These are phyloP conservation scores for Montipora capricornis DNA, from an alignment of 64 coral and sea anemone species.

Conservation along the genomic window DNA sequence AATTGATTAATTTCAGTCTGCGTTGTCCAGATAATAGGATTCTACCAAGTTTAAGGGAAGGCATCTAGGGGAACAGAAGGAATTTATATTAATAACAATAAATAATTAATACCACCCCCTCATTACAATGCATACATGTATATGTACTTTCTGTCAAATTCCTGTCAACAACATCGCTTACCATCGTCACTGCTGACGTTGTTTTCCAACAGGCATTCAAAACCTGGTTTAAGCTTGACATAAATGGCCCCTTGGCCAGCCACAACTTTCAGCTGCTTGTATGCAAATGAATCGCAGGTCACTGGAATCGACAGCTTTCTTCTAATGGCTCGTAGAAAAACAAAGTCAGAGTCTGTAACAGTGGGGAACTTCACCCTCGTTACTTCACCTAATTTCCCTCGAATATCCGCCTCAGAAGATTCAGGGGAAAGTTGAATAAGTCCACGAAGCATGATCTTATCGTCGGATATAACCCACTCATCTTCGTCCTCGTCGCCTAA, in stretches of 20 bases:
- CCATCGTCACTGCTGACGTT: constrained; percentile 1
- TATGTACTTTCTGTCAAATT: neutral
- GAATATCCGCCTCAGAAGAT: constrained; percentile 1
- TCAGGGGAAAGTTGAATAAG: constrained; percentile 38
- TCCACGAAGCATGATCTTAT: neutral
- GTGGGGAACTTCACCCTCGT: constrained; percentile 51
- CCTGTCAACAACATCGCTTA: neutral
- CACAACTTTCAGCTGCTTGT: constrained; percentile 44
- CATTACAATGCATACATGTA: constrained; percentile 3
- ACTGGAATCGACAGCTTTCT: constrained; percentile 49
- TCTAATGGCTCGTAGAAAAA: constrained; percentile 58
- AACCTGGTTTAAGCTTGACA: constrained; percentile 60
- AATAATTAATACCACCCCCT: neutral
- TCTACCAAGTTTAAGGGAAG: too few species aligned
- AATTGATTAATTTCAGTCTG: too few species aligned
- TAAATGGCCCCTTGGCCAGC: constrained; percentile 5
- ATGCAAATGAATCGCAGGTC: constrained; percentile 60
- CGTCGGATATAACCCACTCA: too few species aligned
- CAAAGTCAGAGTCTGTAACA: constrained; percentile 52
- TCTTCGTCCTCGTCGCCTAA: too few species aligned
- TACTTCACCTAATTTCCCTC: constrained; percentile 39
- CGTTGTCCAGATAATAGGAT: too few species aligned
- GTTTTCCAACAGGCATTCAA: constrained; percentile 63
- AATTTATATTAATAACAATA: neutral
- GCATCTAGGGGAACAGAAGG: too few species aligned